Base-by-base conservation (phyloP, 2,888 invertebrate species). In the Melolontha melolontha region DNA sequence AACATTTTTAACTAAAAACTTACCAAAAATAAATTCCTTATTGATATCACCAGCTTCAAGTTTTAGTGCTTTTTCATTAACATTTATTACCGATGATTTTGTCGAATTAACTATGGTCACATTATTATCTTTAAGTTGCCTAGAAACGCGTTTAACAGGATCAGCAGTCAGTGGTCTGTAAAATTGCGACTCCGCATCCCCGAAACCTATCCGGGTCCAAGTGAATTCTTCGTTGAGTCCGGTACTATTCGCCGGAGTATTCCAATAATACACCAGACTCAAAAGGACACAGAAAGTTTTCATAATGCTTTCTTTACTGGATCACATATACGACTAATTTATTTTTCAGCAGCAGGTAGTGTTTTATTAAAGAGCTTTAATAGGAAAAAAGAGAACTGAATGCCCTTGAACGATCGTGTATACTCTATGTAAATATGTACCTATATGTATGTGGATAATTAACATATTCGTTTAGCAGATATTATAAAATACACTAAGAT, bases 141-240 rank as follows among this genome's bases (percentile, higher is more conserved):
- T 12, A 2, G 2, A 22, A n/a, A 2, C 27, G 10, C 7, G 7
- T 22, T 40, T 14, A 47, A 29, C 10, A 5, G 8, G 7, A 14
- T 10, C 59, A 2, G 11, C 59, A 14, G 34, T 34, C 16, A 29
- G 12, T 12, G 59, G 59, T 22, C 59, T 47, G 6, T 62, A 39
- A 14, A 47, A 49, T n/a, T 5, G 7, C 14, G 47, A 39, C 34
- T 62, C 47, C 14, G 47, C 22, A 0, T 14, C 16, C 29, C 16
- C 59, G 14, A 52, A 68, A n/a, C 44, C 55, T 14, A 68, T 68
- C 41, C 57, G 47, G 12, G 27, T 64, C 68, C 68, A 68, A 5
- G 55, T 64, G 16, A 68, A 68, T 49, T 64, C 68, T 52, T 64
- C 64, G 8, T 49, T 39, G 2, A 68, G 50, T 8, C 68, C 68